A percentile compares a stretch with the other conserved stretches of the same genome.
Evolutionary conservation across 64 coral and sea anemone genomes (phyloP).

Genomic region (Catalaphyllia jardinei): DNA sequence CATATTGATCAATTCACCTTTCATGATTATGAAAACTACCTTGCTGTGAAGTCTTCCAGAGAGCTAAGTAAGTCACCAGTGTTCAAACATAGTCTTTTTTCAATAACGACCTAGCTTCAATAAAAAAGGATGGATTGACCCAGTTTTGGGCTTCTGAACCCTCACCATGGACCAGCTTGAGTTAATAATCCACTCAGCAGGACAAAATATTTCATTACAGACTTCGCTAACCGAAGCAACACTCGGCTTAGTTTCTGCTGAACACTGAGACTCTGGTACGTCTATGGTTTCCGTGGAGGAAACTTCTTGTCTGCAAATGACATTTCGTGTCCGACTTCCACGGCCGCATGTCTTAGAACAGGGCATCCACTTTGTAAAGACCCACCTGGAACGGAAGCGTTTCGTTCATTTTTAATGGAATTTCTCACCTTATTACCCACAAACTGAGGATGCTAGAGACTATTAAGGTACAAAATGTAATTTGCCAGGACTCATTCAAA

Average conservation of each 20-base stretch:
- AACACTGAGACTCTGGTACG: neutral
- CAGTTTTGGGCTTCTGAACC: too few relatives aligned
- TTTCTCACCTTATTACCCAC: too few relatives aligned
- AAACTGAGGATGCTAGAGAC: too few relatives aligned
- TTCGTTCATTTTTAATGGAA: neutral
- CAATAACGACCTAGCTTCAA: too few relatives aligned
- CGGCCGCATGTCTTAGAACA: slow-evolving; percentile 81
- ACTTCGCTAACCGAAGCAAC: neutral
- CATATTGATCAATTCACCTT: too few relatives aligned
- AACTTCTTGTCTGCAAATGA: slow-evolving; percentile 62
- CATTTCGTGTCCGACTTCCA: slow-evolving; percentile 49
- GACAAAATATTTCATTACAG: neutral
- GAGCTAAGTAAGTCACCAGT: too few relatives aligned
- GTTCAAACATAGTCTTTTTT: too few relatives aligned
- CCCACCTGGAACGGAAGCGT: slow-evolving; percentile 43
- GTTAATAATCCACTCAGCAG: neutral
- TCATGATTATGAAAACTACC: too few relatives aligned
- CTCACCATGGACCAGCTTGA: slow-evolving; percentile 9
- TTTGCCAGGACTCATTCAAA: too few relatives aligned
- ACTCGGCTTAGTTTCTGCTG: neutral
- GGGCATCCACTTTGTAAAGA: slow-evolving; percentile 51
- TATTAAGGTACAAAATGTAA: too few relatives aligned
- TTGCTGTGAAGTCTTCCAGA: too few relatives aligned
- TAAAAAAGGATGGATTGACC: too few relatives aligned
- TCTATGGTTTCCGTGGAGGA: neutral